Evolutionary conservation across 2,113 vertebrate species (phyloP).

Genomic region (Muntiacus muntjak): DNA sequence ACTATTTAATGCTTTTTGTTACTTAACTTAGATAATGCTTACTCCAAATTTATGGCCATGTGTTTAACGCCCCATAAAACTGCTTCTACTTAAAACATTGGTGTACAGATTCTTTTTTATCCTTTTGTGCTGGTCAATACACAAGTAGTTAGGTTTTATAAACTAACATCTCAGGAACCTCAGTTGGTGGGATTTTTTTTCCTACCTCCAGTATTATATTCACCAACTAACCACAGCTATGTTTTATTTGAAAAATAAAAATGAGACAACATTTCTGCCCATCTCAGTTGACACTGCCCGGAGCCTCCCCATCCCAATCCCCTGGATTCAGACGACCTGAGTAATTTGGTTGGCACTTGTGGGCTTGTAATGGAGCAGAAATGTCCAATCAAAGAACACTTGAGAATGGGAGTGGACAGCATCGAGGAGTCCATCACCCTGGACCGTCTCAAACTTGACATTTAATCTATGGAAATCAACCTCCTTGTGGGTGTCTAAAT

Average conservation of each 20-base stretch:
- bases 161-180: not conserved
- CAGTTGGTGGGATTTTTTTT: not conserved
- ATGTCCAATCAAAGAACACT: not conserved
- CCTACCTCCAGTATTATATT: slow-evolving; percentile 5
- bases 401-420: slow-evolving; percentile 25
- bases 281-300: not conserved
- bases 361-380: not conserved
- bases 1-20: not conserved
- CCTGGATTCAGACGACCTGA: not conserved
- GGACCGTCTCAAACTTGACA: slow-evolving; percentile 65
- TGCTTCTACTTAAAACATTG: not conserved
- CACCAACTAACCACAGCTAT: not conserved
- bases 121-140: not conserved
- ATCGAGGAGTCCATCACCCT: slow-evolving; percentile 46
- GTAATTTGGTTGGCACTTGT: not conserved
- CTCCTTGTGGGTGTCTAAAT: slow-evolving; percentile 70
- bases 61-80: not conserved
- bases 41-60: not conserved
- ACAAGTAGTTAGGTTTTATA: not conserved
- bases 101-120: not conserved
- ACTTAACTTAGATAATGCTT: not conserved
- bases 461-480: slow-evolving; percentile 76
- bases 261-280: not conserved
- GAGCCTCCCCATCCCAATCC: accelerated
- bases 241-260: not conserved